Percentiles rank a stretch among this genome's conserved stretches.
Evolutionary conservation across 2,113 vertebrate species (phyloP).

Genomic region (Ariopsis seemanni): DNA sequence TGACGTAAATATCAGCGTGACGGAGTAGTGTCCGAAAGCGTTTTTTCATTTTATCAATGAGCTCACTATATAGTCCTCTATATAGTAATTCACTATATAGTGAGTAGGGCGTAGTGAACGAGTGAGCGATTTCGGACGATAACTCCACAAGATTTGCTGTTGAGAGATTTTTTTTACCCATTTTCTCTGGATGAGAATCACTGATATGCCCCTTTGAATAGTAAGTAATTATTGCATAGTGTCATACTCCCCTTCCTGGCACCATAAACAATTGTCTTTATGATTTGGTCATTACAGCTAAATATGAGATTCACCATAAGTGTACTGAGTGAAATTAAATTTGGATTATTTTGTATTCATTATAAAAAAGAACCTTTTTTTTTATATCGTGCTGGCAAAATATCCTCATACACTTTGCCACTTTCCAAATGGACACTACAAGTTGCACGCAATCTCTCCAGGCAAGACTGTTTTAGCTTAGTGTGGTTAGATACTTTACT

Average conservation of each 20-base stretch:
- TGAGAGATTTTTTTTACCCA: neutral
- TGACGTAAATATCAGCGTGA: no score
- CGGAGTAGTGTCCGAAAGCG: no score
- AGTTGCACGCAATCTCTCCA: neutral
- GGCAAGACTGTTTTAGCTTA: neutral
- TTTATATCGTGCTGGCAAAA: neutral
- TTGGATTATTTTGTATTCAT: neutral
- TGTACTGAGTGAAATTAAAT: neutral
- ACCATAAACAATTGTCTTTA: neutral
- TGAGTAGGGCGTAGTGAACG: no score
- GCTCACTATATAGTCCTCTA: no score
- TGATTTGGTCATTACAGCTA: neutral
- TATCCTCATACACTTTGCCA: neutral
- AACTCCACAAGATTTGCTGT: neutral
- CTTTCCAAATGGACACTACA: neutral
- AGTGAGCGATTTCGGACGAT: neutral
- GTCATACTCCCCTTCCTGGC: neutral
- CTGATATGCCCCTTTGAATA: neutral
- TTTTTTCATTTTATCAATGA: no score
- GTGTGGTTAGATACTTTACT: neutral
- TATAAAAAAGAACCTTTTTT: neutral
- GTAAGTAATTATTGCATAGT: neutral
- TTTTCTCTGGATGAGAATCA: neutral
- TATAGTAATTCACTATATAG: no score
- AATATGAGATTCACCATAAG: constrained; percentile 8